Conservation (phyloP, 2,797 vertebrate genomes). For the Gallinago nigripennis region DNA sequence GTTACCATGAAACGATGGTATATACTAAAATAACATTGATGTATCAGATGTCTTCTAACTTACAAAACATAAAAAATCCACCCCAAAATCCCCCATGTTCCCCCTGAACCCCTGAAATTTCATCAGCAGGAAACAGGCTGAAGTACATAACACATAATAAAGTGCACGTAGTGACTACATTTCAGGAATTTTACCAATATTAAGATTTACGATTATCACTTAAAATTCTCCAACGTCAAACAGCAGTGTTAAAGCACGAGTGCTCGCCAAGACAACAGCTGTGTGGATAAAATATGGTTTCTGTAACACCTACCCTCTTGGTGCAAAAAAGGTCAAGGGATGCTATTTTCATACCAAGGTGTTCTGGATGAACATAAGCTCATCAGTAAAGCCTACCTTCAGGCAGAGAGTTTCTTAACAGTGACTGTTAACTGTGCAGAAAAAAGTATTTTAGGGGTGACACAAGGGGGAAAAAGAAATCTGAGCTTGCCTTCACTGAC, state of each 20-base stretch:
- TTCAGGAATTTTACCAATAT: not conserved
- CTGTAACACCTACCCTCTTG: not conserved
- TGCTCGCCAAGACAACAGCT: constrained; percentile 21
- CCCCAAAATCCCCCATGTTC: fast-evolving
- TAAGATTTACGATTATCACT: constrained; percentile 22
- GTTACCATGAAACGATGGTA: not conserved
- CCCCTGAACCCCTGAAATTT: not conserved
- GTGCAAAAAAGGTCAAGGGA: constrained; percentile 36
- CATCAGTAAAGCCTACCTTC: not conserved
- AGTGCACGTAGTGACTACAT: not conserved
- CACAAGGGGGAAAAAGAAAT: fast-evolving
- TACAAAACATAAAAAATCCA: not conserved
- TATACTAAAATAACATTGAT: not conserved
- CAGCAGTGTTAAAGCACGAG: not conserved
- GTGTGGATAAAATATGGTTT: not conserved
- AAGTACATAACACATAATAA: not conserved
- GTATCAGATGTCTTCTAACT: not conserved
- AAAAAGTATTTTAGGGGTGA: not conserved
- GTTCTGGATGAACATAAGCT: not conserved
- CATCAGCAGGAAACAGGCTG: not conserved
- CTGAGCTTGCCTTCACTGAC: not conserved
- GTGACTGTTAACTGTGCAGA: not conserved
- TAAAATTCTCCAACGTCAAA: constrained; percentile 47
- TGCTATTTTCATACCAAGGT: not conserved
- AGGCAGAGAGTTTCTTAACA: not conserved